Evolutionary conservation across 2,888 invertebrate genomes (phyloP).

Genomic region (Dasysyrphus albostriatus): DNA sequence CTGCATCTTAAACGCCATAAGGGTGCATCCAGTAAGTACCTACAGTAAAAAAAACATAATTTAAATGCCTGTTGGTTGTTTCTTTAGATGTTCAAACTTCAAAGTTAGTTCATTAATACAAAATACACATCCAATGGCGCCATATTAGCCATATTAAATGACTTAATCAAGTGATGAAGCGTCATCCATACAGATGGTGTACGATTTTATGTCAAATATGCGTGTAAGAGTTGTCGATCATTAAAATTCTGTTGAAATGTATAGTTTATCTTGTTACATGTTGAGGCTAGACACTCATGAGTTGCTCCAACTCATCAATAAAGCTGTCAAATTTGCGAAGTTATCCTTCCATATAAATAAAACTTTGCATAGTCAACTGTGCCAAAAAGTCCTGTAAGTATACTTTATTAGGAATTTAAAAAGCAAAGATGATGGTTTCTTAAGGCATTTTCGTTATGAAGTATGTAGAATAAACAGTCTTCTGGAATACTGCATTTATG

Average conservation of each 20-base stretch:
- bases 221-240: not conserved
- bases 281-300: not conserved
- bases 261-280: not conserved
- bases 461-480: too few species aligned
- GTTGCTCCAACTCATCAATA: not conserved
- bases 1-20: slow-evolving; percentile 42
- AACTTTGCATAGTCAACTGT: too few species aligned
- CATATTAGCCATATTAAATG: slow-evolving; percentile 41
- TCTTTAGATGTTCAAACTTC: slow-evolving; percentile 19
- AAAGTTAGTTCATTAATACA: slow-evolving; percentile 39
- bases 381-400: too few species aligned
- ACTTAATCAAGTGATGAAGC: slow-evolving; percentile 17
- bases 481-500: too few species aligned
- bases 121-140: slow-evolving; percentile 36
- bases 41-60: not conserved
- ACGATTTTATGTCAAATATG: not conserved
- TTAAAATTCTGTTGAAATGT: not conserved
- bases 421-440: too few species aligned
- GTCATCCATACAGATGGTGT: slow-evolving; percentile 9
- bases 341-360: too few species aligned
- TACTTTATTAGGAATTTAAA: too few species aligned
- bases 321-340: not conserved
- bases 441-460: too few species aligned
- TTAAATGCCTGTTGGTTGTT: slow-evolving; percentile 4
- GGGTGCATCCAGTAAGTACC: slow-evolving; percentile 28